These are phyloP conservation scores for Oncorhynchus mykiss DNA, from an alignment of 2,113 vertebrate species.

Conservation along the genomic window DNA sequence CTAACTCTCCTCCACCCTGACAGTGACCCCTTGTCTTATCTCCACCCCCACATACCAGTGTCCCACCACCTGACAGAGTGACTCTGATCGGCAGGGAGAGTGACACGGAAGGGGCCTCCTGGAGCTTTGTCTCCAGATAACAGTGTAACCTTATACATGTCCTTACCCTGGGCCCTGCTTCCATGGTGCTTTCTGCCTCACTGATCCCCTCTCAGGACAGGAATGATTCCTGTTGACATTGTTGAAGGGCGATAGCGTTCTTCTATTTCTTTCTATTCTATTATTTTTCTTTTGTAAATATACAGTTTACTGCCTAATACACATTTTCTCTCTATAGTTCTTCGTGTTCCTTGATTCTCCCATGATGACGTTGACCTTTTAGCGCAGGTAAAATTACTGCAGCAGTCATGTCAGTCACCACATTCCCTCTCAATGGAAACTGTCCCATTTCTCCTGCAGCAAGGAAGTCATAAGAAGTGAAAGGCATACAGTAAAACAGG, in stretches of 20 bases:
- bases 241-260: not conserved
- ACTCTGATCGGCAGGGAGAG: not conserved
- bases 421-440: not conserved
- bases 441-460: not conserved
- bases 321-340: too few species aligned
- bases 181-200: not conserved
- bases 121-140: not conserved
- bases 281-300: not conserved
- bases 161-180: too few species aligned
- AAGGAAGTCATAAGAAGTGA: not conserved
- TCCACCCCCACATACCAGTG: too few species aligned
- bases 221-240: not conserved
- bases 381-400: not conserved
- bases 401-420: too few species aligned
- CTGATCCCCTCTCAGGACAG: not conserved
- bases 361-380: not conserved
- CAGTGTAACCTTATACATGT: not conserved
- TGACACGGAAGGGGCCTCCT: not conserved
- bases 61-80: not conserved
- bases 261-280: not conserved
- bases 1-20: not conserved
- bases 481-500: too few species aligned
- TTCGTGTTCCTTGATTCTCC: too few species aligned
- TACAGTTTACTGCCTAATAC: not conserved
- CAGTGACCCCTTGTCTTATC: not conserved